Conservation (phyloP, 2,888 invertebrate genomes). For the Gisinianus flammeolus region DNA sequence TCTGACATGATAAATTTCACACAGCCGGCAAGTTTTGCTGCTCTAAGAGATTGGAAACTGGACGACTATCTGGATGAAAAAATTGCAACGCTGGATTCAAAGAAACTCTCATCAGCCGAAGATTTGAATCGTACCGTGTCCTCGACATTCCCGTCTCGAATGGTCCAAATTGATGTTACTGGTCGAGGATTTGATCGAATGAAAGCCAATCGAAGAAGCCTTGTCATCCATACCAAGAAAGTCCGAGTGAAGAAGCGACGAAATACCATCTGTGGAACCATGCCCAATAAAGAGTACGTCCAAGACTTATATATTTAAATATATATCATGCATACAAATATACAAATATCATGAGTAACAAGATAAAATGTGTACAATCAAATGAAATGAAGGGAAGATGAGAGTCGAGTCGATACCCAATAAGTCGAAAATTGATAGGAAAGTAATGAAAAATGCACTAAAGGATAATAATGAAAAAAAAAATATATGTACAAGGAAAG, state of each 20-base stretch:
- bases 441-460: no score
- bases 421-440: no score
- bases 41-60: slow-evolving; percentile 58
- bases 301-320: background rate
- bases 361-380: no score
- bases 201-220: slow-evolving; percentile 57
- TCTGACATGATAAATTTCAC: background rate
- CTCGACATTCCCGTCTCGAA: slow-evolving; percentile 55
- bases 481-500: no score
- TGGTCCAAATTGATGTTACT: slow-evolving; percentile 58
- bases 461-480: no score
- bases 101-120: slow-evolving; percentile 51
- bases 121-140: slow-evolving; percentile 52
- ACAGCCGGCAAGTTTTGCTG: slow-evolving; percentile 59
- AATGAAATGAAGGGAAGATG: no score
- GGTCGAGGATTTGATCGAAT: slow-evolving; percentile 58
- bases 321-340: no score
- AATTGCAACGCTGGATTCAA: slow-evolving; percentile 53
- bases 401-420: no score
- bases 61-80: slow-evolving; percentile 58
- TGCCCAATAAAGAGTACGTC: slow-evolving; percentile 58
- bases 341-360: no score
- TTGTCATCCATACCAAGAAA: slow-evolving; percentile 58
- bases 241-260: slow-evolving; percentile 56
- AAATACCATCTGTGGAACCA: slow-evolving; percentile 58